phyloP scores from a whole-genome alignment of 2,797 vertebrate genomes.

The Chelon auratus region DNA sequence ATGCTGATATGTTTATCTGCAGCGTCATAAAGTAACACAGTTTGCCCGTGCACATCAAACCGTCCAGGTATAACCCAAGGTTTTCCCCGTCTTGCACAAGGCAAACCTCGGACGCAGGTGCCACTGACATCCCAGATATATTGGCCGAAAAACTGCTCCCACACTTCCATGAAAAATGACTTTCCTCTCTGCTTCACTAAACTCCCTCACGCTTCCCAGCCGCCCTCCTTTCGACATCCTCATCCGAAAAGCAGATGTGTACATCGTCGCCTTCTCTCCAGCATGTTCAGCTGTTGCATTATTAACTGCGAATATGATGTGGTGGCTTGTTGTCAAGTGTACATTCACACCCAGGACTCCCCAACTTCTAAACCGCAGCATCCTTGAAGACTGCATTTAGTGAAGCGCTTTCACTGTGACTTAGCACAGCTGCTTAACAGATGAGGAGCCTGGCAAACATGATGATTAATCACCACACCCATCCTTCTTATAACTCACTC shows the following conservation, averaged over 20 bases:
- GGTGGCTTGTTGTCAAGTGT: background rate
- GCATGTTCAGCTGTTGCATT: background rate
- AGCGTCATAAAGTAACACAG: background rate
- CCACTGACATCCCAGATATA: background rate
- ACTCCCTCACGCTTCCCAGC: background rate
- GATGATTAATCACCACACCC: constrained; percentile 14
- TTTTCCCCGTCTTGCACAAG: background rate
- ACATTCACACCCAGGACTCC: background rate
- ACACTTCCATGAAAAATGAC: background rate
- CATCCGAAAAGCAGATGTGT: constrained; percentile 2
- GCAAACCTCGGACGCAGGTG: background rate
- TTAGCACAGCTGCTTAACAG: constrained; percentile 26
- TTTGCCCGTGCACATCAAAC: background rate
- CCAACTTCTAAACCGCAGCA: background rate
- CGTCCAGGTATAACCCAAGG: background rate
- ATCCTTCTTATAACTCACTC: background rate
- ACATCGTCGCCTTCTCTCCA: background rate
- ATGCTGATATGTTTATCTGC: background rate
- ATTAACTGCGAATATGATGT: background rate
- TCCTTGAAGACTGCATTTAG: constrained; percentile 1
- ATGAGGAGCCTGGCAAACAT: constrained; percentile 27
- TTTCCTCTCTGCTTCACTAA: background rate
- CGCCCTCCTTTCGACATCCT: background rate
- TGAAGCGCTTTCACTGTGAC: constrained; percentile 12
- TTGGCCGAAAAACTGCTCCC: background rate